A percentile compares a stretch with the other conserved stretches of the same genome.
phyloP scores from a whole-genome alignment of 2,888 invertebrate genomes.

The Cancer borealis region DNA sequence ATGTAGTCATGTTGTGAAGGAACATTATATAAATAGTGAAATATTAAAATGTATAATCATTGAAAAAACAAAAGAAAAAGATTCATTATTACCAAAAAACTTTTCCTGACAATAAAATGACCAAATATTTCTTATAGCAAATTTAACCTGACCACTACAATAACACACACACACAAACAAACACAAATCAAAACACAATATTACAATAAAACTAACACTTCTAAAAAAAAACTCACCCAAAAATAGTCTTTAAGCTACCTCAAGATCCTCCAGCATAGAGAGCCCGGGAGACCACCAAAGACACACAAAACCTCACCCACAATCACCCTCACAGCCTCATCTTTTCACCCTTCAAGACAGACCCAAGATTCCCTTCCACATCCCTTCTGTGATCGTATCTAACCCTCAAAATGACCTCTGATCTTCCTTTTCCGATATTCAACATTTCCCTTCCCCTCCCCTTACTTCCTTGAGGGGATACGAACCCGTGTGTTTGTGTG shows the following conservation, averaged over 20 bases:
- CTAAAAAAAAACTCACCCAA: neutral
- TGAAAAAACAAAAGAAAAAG: too few relatives aligned
- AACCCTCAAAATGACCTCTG: slow-evolving; percentile 60
- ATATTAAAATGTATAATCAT: too few relatives aligned
- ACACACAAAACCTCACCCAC: neutral
- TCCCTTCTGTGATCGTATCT: slow-evolving; percentile 41
- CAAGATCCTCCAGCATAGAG: neutral
- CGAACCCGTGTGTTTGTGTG: slow-evolving; percentile 63
- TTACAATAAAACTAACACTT: neutral
- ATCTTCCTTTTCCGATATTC: slow-evolving; percentile 58
- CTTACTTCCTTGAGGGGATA: slow-evolving; percentile 51
- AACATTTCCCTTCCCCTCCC: slow-evolving; percentile 55
- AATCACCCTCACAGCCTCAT: neutral
- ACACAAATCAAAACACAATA: neutral
- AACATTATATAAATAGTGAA: too few relatives aligned
- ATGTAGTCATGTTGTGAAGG: too few relatives aligned
- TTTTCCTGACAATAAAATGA: too few relatives aligned
- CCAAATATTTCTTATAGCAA: too few relatives aligned
- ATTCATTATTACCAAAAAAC: too few relatives aligned
- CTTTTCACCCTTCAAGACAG: neutral
- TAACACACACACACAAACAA: neutral
- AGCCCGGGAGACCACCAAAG: neutral
- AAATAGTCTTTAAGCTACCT: neutral
- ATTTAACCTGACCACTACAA: neutral
- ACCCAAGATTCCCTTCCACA: too few relatives aligned